Percentiles rank a stretch among this genome's conserved stretches.
These are phyloP conservation scores for Galerucella calmariensis DNA, from an alignment of 2,888 invertebrate genomes.

Conservation along the genomic window DNA sequence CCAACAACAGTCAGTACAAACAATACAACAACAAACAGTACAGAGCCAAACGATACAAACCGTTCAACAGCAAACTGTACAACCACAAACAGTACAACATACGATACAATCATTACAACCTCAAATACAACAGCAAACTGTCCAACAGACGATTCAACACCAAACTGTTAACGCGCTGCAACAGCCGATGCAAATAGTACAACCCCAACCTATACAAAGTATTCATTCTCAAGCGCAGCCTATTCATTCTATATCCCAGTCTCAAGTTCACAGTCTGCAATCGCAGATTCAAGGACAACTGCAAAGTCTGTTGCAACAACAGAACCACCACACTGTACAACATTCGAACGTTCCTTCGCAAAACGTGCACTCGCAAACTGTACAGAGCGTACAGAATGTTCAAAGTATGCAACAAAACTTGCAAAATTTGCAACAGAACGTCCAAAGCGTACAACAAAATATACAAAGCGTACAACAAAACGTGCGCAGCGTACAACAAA, in stretches of 20 bases:
- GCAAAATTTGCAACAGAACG: conserved; percentile 37
- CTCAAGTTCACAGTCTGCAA: conserved; percentile 59
- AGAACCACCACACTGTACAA: conserved; percentile 55
- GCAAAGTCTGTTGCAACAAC: conserved; percentile 54
- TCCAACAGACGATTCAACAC: conserved; percentile 61
- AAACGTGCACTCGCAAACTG: conserved; percentile 47
- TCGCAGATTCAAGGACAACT: conserved; percentile 58
- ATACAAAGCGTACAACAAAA: conserved; percentile 40
- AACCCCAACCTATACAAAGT: conserved; percentile 60
- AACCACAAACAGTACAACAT: conserved; percentile 60
- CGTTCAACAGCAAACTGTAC: conserved; percentile 63
- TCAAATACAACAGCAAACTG: conserved; percentile 62
- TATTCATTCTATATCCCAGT: conserved; percentile 54
- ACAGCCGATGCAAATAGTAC: conserved; percentile 62
- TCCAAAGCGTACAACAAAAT: conserved; percentile 38
- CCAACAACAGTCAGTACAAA: conserved; percentile 64
- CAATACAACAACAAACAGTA: conserved; percentile 64
- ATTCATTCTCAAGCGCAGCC: conserved; percentile 59
- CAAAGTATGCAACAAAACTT: conserved; percentile 43
- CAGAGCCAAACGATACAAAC: conserved; percentile 64
- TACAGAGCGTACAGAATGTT: conserved; percentile 42
- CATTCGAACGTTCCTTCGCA: conserved; percentile 49
- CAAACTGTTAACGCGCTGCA: conserved; percentile 59
- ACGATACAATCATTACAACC: conserved; percentile 60
- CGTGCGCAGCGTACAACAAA: conserved; percentile 45